Evolutionary conservation across 1,140 invertebrate species (phyloP).

Genomic region (Scaptomyza graminum): DNA sequence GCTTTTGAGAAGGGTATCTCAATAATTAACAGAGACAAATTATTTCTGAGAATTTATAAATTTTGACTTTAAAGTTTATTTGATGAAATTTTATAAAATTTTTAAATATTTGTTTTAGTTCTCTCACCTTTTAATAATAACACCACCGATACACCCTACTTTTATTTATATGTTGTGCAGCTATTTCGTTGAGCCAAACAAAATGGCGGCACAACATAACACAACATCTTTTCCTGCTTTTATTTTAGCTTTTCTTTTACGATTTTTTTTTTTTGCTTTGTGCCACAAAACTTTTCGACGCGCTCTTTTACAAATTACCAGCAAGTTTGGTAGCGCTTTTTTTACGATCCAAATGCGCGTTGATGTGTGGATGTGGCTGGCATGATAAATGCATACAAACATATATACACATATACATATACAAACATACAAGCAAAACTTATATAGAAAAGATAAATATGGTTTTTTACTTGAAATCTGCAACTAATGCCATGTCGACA

Average conservation of each 20-base stretch:
- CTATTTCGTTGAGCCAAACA: slow-evolving; percentile 55
- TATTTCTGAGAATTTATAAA: no score
- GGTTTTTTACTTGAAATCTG: slow-evolving; percentile 47
- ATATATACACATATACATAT: slow-evolving; percentile 2
- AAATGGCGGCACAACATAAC: slow-evolving; percentile 80
- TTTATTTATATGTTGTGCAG: slow-evolving; percentile 4
- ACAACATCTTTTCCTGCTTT: slow-evolving; percentile 57
- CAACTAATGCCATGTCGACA: slow-evolving; percentile 41
- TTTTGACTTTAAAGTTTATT: no score
- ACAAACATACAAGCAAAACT: not conserved
- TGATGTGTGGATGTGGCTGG: slow-evolving; percentile 39
- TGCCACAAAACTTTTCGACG: slow-evolving; percentile 81
- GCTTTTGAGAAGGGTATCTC: slow-evolving; percentile 40
- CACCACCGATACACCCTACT: slow-evolving; percentile 14
- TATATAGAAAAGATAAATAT: slow-evolving; percentile 1
- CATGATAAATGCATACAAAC: not conserved
- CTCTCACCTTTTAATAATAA: not conserved
- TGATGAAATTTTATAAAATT: no score
- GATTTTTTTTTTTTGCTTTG: slow-evolving; percentile 19
- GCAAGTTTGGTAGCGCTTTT: slow-evolving; percentile 74
- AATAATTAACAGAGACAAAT: not conserved
- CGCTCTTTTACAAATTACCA: slow-evolving; percentile 84
- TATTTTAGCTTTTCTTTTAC: slow-evolving; percentile 6
- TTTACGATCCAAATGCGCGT: slow-evolving; percentile 70
- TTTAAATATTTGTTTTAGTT: no score